These are phyloP conservation scores for Zonitis immaculata DNA, from an alignment of 2,888 invertebrate genomes.

Conservation along the genomic window DNA sequence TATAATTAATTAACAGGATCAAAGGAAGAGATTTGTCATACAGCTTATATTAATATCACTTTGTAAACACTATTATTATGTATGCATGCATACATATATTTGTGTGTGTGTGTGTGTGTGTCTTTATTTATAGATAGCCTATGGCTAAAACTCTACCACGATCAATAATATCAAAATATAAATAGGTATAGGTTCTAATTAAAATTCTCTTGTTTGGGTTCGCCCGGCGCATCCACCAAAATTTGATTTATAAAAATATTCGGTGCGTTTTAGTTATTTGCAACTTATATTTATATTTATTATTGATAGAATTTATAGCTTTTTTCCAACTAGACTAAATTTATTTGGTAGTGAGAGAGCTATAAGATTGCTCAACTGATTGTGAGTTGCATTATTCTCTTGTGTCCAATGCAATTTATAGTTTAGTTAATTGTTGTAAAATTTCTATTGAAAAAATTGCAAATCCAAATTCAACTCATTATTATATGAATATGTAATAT, in stretches of 20 bases:
- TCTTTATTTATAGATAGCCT: not conserved
- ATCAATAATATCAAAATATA: not conserved
- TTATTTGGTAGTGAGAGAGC: no score
- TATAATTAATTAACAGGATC: conserved; percentile 25
- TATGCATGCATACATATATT: not conserved
- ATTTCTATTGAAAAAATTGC: no score
- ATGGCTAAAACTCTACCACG: not conserved
- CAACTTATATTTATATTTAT: no score
- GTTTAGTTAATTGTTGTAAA: no score
- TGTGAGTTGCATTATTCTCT: no score
- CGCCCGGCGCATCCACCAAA: not conserved
- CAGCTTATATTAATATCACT: conserved; percentile 11
- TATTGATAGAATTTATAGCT: no score
- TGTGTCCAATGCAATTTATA: not conserved
- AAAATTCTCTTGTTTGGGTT: not conserved
- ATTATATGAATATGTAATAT: not conserved
- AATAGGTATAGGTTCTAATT: no score
- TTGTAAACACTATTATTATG: not conserved
- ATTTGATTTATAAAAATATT: no score
- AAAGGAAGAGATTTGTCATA: conserved; percentile 21
- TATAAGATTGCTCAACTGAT: no score
- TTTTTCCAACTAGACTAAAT: no score
- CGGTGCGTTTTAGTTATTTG: no score
- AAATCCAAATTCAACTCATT: no score
- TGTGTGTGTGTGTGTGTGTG: not conserved